Base-by-base conservation (phyloP, 1,140 invertebrate species). In the Calephelis nemesis region DNA sequence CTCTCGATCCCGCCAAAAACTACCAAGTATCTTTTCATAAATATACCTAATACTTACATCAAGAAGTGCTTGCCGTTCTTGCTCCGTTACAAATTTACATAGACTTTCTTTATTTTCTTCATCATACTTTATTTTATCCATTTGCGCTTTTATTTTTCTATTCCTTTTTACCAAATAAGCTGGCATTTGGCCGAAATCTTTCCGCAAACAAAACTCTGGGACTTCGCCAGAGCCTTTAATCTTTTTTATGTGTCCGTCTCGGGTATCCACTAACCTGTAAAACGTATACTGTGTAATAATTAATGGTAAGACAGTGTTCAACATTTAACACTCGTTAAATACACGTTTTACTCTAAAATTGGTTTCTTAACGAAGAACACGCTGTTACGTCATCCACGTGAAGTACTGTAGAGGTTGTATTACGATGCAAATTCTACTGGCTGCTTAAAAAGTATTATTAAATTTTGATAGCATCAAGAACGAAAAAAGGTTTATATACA, bases 211-310 rank as follows among this genome's bases (percentile, higher is more conserved):
- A 66, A 79, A 89, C 69, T 91, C 87, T 0, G 87, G 89, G 7
- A 91, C 84, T 74, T 90, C 87, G 1, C 89, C 89, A 7, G 89
- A 91, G 52, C 87, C 87, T 64, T 92, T 89, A 39, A 92, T 85
- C 65, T 82, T 90, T 71, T 91, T 90, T 54, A 80, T 84, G 62
- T 90, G 89, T 0, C 85, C 89, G 63, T 92, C 82, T 77, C 90
- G 83, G 1, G 85, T 92, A 62, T 89, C 90, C 7, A 93, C 93
- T 42, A 86, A 67, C 45, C 87, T 85, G 66, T 54, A 67, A 64
- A 65, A 62, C 15, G 45, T 47, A 30, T 30, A 2, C 9, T 67
- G 60, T 69, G 39, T 68, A 67, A 70, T 54, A 63, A 30, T 30
- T 63, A 11, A 19, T 15, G 4, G 30, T 30, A 30, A 30, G 30